Evolutionary conservation across 2,888 invertebrate genomes (phyloP).

Genomic region (Dryocosmus kuriphilus): DNA sequence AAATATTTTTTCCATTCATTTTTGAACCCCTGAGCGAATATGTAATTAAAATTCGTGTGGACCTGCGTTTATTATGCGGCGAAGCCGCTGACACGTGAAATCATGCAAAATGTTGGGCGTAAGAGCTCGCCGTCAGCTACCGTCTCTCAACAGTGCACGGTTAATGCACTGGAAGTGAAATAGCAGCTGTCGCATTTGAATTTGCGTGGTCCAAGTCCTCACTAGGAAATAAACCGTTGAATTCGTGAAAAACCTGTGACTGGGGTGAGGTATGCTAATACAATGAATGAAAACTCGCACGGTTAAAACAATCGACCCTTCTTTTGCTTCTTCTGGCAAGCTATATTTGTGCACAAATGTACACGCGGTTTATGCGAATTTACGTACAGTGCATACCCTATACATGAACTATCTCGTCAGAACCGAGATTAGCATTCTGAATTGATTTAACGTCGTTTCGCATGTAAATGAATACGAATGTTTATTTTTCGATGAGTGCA

Average conservation of each 20-base stretch:
- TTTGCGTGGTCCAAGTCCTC: constrained; percentile 56
- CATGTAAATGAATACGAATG: not conserved
- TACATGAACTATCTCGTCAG: not conserved
- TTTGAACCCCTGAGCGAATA: constrained; percentile 53
- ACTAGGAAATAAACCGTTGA: constrained; percentile 58
- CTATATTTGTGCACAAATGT: not conserved
- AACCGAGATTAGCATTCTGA: not conserved
- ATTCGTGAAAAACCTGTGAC: constrained; percentile 58
- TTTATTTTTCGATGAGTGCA: not conserved
- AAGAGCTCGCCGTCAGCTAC: too few species aligned
- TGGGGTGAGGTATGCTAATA: constrained; percentile 44
- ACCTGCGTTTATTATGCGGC: constrained; percentile 68
- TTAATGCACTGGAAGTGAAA: constrained; percentile 71
- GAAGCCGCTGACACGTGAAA: constrained; percentile 69
- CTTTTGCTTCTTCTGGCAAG: not conserved
- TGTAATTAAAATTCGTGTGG: constrained; percentile 68
- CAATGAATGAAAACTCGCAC: constrained; percentile 50
- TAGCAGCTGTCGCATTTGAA: constrained; percentile 70
- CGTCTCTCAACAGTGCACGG: constrained; percentile 62
- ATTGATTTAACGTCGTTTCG: not conserved
- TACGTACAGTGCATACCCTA: not conserved
- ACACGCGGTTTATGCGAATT: not conserved
- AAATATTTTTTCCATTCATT: constrained; percentile 46
- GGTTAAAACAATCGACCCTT: constrained; percentile 54
- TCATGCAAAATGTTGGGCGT: constrained; percentile 69